Percentiles rank a stretch among this genome's conserved stretches.
These are phyloP conservation scores for Siniperca scherzeri DNA, from an alignment of 2,797 vertebrate species.

Conservation along the genomic window DNA sequence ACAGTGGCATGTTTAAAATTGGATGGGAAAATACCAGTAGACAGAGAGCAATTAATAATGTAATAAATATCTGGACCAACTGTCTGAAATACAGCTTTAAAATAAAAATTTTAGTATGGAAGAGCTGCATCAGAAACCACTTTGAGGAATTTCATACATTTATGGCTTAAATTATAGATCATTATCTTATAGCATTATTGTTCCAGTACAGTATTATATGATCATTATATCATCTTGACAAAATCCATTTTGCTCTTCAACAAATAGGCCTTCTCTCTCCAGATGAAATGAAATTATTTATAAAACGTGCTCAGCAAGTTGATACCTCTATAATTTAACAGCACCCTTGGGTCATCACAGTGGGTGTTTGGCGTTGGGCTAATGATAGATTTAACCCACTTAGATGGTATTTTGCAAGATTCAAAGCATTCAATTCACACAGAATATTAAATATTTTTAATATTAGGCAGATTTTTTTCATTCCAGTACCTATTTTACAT, in stretches of 20 bases:
- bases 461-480: background rate
- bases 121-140: background rate
- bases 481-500: too few species aligned
- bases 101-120: background rate
- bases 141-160: background rate
- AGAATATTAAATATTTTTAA: background rate
- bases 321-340: background rate
- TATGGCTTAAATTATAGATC: background rate
- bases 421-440: background rate
- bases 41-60: too few species aligned
- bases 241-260: background rate
- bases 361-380: background rate
- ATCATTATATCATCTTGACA: background rate
- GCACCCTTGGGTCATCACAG: background rate
- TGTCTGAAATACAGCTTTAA: too few species aligned
- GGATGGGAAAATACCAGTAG: too few species aligned
- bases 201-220: background rate
- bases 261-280: background rate
- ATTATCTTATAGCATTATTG: background rate
- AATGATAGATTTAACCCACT: background rate
- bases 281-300: background rate
- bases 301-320: background rate
- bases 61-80: too few species aligned
- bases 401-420: background rate
- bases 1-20: too few species aligned